These are phyloP conservation scores for Nebria salina DNA, from an alignment of 2,888 invertebrate species.

Conservation along the genomic window DNA sequence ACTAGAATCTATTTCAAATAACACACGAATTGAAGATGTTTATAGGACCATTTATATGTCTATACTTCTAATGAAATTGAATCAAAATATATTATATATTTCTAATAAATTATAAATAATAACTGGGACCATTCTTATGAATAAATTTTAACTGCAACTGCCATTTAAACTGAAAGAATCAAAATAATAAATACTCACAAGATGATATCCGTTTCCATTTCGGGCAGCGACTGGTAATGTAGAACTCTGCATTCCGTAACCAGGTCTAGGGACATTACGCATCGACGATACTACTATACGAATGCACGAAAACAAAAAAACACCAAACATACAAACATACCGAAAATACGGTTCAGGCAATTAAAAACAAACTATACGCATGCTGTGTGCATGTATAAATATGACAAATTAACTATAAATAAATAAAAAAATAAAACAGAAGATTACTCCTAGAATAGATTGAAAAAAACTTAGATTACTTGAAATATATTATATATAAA, in stretches of 20 bases:
- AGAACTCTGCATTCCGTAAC: constrained; percentile 78
- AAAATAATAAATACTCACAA: constrained; percentile 56
- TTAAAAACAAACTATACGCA: constrained; percentile 28
- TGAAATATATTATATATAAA: no score
- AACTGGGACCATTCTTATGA: no score
- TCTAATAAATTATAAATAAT: no score
- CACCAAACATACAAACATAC: constrained; percentile 40
- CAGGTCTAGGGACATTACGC: constrained; percentile 79
- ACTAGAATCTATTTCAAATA: no score
- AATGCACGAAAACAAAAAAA: constrained; percentile 49
- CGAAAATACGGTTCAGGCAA: constrained; percentile 48
- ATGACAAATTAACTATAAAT: not conserved
- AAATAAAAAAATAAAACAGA: not conserved
- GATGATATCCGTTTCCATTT: constrained; percentile 57
- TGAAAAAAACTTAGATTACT: no score
- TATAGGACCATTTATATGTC: no score
- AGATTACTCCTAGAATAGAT: not conserved
- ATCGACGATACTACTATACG: constrained; percentile 68
- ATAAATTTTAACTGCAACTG: not conserved
- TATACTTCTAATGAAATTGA: no score
- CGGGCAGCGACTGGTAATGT: constrained; percentile 73
- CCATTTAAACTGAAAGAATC: not conserved
- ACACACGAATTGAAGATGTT: no score
- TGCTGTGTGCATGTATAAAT: not conserved
- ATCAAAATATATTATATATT: no score